Base-by-base conservation (phyloP, 2,113 vertebrate genomes). In the Spea bombifrons region DNA sequence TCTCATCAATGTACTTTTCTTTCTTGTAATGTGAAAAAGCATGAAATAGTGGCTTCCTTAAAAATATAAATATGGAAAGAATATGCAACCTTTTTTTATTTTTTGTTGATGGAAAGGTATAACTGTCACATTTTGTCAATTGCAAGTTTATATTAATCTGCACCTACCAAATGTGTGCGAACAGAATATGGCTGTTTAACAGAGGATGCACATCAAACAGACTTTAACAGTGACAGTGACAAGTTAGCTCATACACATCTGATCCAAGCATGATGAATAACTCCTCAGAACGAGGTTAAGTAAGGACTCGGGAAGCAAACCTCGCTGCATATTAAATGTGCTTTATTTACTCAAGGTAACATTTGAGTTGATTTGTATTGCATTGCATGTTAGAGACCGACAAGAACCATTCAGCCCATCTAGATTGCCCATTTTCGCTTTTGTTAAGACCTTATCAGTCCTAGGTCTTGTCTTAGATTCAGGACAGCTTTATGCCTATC, bases 221-320 rank as follows among this genome's bases (percentile, higher is more conserved):
- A 59, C 55, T 59, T 59, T 59, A 59, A 8, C 15, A 59, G 4
- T 59, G 55, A 59, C 55, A 12, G 4, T 59, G 55, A 59, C 55
- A 59, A 59, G 55, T 59, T 59, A 59, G 10, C 55, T 59, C 15
- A 12, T 10, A 59, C 55, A 59, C 55, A 13, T 59, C 55, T 12
- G 55, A 59, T 59, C 55, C 55, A 59, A 59, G 55, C 15, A 59
- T 59, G 55, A 59, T 59, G 55, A 59, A 59, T 59, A 59, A 59
- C 55, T 59, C 10, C 10, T 59, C 55, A 59, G 15, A 59, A 59
- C 3, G 12, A 13, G 55, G 55, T 59, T 59, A 59, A 5, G 55
- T 59, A 13, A 59, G 55, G 55, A 59, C 55, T 5, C 10, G 2
- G 55, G 55, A 59, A 59, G 12, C 55, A 59, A 9, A 59, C 4